Base-by-base conservation (phyloP, 2,113 vertebrate species). In the Lamprologus speciosus region DNA sequence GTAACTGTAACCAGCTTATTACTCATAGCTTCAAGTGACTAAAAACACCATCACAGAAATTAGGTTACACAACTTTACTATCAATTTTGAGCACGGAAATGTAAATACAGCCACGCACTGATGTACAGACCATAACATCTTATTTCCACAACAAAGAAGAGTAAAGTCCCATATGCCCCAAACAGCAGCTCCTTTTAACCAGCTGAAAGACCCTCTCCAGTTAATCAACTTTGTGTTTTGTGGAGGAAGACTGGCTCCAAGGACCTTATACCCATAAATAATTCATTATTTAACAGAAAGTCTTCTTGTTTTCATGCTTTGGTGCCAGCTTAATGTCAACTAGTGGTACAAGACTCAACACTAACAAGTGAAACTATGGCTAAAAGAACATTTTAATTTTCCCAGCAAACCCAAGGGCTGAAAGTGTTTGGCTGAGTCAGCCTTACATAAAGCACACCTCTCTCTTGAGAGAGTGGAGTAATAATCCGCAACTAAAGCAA, bases 351-450 rank as follows among this genome's bases (percentile, higher is more conserved):
- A 85, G 80, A 9, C 54, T 28, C 21, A 70, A 87, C 40, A n/a
- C 23, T 89, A 85, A 88, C 73, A 82, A 85, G 73, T 57, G 47
- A 53, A 89, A 60, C 35, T 81, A 40, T 63, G 31, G 82, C 68
- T 83, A 83, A 82, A 81, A 53, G 65, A 85, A 80, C 33, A 75
- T 87, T 91, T 88, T 65, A 65, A 84, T 58, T 85, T 55, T 87
- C 83, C 85, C 54, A 37, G 58, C 7, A 50, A 87, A 84, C 35
- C 83, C 51, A 57, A 23, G 80, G 80, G 51, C 58, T 65, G 4
- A 58, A 35, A 33, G 28, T 75, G 81, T 81, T 84, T 80, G 45
- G 85, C 87, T 63, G 86, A 93, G 47, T 92, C 87, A 90, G 92
- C 60, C 57, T 47, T 54, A 54, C 73, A 50, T 80, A 55, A 28